These are phyloP conservation scores for Yponomeuta cagnagella DNA, from an alignment of 2,888 invertebrate species.

Conservation along the genomic window DNA sequence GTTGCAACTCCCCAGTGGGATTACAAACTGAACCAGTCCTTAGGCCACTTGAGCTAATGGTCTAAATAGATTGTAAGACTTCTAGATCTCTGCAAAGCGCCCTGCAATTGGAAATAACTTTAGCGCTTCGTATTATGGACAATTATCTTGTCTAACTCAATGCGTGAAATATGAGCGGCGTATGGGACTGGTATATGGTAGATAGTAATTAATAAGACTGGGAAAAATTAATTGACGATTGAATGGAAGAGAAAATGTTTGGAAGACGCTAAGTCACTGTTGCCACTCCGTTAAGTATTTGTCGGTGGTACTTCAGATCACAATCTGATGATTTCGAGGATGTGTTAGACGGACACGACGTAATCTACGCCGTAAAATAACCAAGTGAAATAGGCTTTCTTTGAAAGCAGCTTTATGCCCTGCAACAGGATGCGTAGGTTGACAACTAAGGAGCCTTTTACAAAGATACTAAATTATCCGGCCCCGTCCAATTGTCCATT, in stretches of 20 bases:
- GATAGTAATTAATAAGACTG: conserved; percentile 13
- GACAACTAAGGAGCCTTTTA: too few relatives aligned
- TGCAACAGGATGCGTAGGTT: too few relatives aligned
- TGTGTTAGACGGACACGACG: too few relatives aligned
- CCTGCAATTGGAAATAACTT: conserved; percentile 26
- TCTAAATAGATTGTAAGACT: background rate
- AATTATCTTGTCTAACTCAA: conserved; percentile 37
- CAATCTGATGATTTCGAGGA: too few relatives aligned
- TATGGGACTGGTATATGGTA: background rate
- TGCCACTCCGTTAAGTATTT: background rate
- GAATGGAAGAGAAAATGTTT: conserved; percentile 8
- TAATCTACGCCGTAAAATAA: too few relatives aligned
- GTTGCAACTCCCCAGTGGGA: conserved; percentile 24
- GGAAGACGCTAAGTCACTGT: background rate
- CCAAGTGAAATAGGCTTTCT: too few relatives aligned
- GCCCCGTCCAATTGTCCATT: too few relatives aligned
- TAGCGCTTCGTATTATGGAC: conserved; percentile 30
- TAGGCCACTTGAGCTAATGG: background rate
- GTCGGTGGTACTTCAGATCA: background rate
- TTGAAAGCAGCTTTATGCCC: too few relatives aligned
- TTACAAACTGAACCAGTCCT: background rate
- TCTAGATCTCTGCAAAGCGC: conserved; percentile 20
- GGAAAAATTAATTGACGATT: background rate
- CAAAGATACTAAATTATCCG: too few relatives aligned
- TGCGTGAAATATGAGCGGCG: conserved; percentile 23